phyloP scores from a whole-genome alignment of 2,797 vertebrate genomes.

The Columba guinea region DNA sequence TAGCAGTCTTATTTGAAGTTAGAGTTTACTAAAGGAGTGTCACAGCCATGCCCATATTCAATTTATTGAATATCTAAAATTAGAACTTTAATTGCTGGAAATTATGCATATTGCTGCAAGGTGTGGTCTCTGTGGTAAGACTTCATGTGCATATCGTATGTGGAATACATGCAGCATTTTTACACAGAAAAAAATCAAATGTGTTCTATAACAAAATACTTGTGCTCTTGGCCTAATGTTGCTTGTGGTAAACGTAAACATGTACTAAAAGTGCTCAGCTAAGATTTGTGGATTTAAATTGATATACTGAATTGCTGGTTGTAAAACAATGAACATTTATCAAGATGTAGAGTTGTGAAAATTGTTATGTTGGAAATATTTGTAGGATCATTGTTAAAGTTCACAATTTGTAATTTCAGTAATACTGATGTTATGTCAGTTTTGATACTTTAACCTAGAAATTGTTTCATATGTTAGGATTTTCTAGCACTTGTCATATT shows the following conservation, averaged over 20 bases:
- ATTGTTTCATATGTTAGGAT: neutral
- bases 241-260: conserved; percentile 28
- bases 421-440: neutral
- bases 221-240: neutral
- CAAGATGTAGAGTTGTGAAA: neutral
- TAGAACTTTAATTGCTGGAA: neutral
- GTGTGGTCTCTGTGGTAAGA: neutral
- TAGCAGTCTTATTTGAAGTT: neutral
- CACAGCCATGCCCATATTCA: neutral
- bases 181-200: too few relatives aligned
- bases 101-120: neutral
- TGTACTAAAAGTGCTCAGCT: neutral
- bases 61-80: neutral
- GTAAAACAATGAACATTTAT: neutral
- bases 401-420: neutral
- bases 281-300: neutral
- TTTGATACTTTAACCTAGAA: neutral
- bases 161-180: neutral
- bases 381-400: neutral
- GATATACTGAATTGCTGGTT: neutral
- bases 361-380: neutral
- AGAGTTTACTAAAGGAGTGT: neutral
- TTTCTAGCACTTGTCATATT: neutral
- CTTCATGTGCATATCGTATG: neutral
- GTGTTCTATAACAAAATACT: neutral